These are phyloP conservation scores for Ypsolopha sequella DNA, from an alignment of 2,888 invertebrate genomes.

Conservation along the genomic window DNA sequence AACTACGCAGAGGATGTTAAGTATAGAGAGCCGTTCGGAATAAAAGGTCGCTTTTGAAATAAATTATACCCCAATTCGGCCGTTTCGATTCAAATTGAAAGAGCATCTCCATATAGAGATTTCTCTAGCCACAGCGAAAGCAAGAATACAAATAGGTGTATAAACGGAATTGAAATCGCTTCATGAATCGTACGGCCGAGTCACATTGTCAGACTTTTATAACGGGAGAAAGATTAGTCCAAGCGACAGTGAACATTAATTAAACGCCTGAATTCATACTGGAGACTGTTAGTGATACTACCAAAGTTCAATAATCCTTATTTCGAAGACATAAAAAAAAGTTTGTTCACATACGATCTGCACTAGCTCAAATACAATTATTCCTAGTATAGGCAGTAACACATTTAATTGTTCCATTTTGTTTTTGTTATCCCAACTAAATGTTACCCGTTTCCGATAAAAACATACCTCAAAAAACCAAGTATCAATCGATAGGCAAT, in stretches of 20 bases:
- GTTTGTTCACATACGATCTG: too few relatives aligned
- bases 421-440: not conserved
- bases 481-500: constrained; percentile 1
- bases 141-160: constrained; percentile 62
- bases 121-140: constrained; percentile 55
- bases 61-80: constrained; percentile 61
- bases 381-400: too few relatives aligned
- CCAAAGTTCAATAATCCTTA: too few relatives aligned
- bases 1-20: constrained; percentile 34
- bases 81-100: constrained; percentile 66
- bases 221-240: constrained; percentile 17
- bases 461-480: not conserved
- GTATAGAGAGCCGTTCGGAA: constrained; percentile 38
- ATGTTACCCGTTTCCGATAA: not conserved
- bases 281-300: too few relatives aligned
- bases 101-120: constrained; percentile 59
- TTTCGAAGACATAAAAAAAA: too few relatives aligned
- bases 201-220: constrained; percentile 35
- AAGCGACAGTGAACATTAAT: not conserved
- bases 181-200: constrained; percentile 50
- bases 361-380: too few relatives aligned
- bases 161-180: constrained; percentile 59
- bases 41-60: constrained; percentile 54
- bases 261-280: too few relatives aligned
- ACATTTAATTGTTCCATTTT: not conserved